These are phyloP conservation scores for Darevskia nairensis DNA, from an alignment of 2,797 vertebrate species.

Conservation along the genomic window DNA sequence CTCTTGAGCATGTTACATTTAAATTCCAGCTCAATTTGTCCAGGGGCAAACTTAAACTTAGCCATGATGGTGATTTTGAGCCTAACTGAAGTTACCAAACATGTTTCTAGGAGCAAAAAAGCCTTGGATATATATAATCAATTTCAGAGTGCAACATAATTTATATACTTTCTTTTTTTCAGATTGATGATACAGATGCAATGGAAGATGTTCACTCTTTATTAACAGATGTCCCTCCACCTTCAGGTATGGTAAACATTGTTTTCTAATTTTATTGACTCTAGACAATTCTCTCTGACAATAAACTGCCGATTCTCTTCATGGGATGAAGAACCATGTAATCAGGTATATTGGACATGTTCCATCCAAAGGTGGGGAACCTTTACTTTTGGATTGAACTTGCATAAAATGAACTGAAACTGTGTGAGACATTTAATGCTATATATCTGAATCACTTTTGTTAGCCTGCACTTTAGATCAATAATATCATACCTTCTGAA, in stretches of 20 bases:
- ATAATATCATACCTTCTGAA: not conserved
- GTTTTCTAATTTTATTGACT: not conserved
- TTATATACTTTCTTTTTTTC: slow-evolving; percentile 32
- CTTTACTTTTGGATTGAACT: not conserved
- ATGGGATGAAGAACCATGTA: not conserved
- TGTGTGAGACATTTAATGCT: not conserved
- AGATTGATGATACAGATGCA: slow-evolving; percentile 98
- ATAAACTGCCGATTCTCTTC: not conserved
- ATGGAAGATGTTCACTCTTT: slow-evolving; percentile 97
- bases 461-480: not conserved
- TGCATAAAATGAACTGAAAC: not conserved
- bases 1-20: not conserved
- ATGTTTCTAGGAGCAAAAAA: not conserved
- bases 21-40: not conserved
- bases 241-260: slow-evolving; percentile 81
- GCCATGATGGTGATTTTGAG: not conserved
- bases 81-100: not conserved
- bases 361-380: not conserved
- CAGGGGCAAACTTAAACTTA: not conserved
- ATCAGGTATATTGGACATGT: not conserved
- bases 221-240: slow-evolving; percentile 89
- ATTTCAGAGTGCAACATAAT: not conserved
- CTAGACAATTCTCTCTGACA: not conserved
- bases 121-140: not conserved
- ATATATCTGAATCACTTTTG: not conserved